Evolutionary conservation across 2,888 invertebrate genomes (phyloP).

Genomic region (Cabera pusaria): DNA sequence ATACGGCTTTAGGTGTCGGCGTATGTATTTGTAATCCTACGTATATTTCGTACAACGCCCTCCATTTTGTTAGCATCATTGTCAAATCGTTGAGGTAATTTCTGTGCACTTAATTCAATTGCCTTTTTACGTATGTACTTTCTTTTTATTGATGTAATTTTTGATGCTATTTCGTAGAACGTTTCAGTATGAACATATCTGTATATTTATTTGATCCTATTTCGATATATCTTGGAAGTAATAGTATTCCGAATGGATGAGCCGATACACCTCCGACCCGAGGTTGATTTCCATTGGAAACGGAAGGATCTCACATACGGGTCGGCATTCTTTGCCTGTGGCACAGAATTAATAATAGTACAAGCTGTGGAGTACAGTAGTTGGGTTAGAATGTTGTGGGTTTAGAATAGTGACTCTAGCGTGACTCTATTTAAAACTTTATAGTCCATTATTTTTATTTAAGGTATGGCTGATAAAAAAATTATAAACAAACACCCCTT

Average conservation of each 20-base stretch:
- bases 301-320: slow-evolving; percentile 9
- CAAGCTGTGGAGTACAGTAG: slow-evolving; percentile 3
- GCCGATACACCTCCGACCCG: slow-evolving; percentile 12
- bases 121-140: slow-evolving; percentile 1
- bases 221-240: slow-evolving; percentile 6
- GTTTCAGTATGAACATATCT: neutral
- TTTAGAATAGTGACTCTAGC: no score
- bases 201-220: slow-evolving; percentile 1
- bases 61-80: slow-evolving; percentile 3
- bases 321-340: slow-evolving; percentile 7
- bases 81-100: neutral
- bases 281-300: slow-evolving; percentile 14
- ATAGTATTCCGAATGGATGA: slow-evolving; percentile 12
- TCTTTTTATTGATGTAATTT: no score
- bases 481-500: no score
- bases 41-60: slow-evolving; percentile 6
- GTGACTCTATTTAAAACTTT: no score
- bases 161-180: no score
- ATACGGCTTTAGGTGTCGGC: slow-evolving; percentile 47
- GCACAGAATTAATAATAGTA: no score
- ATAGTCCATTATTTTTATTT: no score
- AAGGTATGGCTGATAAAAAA: no score
- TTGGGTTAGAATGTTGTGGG: no score
- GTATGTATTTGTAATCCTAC: slow-evolving; percentile 31
- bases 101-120: slow-evolving; percentile 9